Evolutionary conservation across 2,888 invertebrate species (phyloP).

Genomic region (Drosophila mimica): DNA sequence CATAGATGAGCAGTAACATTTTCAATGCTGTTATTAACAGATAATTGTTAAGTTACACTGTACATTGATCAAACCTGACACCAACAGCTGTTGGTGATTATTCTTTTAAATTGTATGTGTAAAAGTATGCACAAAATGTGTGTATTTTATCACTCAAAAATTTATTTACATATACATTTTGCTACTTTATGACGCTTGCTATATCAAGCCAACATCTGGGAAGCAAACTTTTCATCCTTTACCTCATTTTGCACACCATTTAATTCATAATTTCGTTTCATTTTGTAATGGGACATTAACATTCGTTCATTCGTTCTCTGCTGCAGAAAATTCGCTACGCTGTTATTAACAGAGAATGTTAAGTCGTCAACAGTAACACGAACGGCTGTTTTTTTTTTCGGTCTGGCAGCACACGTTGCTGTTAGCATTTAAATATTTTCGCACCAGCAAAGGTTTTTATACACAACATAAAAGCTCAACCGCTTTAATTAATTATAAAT

Average conservation of each 20-base stretch:
- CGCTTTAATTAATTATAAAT: constrained; percentile 60
- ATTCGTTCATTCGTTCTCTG: background rate
- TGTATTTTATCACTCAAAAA: background rate
- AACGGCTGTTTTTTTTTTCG: constrained; percentile 22
- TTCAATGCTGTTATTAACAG: background rate
- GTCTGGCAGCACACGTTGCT: constrained; percentile 26
- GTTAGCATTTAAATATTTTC: background rate
- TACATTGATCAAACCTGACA: background rate
- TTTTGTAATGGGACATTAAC: background rate
- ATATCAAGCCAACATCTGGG: background rate
- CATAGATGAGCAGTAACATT: background rate
- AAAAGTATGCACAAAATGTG: background rate
- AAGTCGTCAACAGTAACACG: background rate
- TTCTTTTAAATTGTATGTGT: constrained; percentile 1
- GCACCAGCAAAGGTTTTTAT: background rate
- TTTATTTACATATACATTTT: background rate
- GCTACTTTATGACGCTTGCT: background rate
- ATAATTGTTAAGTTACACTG: background rate
- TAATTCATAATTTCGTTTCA: background rate
- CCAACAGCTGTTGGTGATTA: constrained; percentile 12
- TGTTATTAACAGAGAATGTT: background rate
- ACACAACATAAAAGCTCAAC: background rate
- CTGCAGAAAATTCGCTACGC: background rate
- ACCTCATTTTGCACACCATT: background rate
- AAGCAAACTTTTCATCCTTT: background rate